These are phyloP conservation scores for Psittacula derbiana DNA, from an alignment of 2,797 vertebrate genomes.

Conservation along the genomic window DNA sequence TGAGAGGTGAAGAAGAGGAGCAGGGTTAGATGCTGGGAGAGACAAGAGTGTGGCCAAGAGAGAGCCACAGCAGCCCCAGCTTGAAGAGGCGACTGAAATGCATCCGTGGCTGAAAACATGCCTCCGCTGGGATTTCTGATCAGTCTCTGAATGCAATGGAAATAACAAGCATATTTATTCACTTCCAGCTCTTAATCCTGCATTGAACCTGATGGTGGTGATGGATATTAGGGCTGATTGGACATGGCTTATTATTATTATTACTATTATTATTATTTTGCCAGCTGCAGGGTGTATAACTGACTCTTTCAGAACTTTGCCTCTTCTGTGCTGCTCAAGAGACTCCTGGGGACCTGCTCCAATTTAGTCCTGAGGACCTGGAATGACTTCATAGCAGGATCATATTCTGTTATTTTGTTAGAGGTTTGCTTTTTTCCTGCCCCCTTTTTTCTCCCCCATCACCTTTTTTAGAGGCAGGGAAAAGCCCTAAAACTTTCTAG, in stretches of 20 bases:
- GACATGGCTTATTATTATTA: constrained; percentile 54
- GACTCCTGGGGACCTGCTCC: constrained; percentile 6
- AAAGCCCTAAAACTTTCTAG: background rate
- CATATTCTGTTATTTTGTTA: background rate
- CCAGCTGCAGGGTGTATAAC: background rate
- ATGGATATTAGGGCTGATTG: constrained; percentile 55
- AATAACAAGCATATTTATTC: background rate
- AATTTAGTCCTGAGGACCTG: background rate
- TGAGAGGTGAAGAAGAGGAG: background rate
- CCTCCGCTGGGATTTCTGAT: background rate
- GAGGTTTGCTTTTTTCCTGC: background rate
- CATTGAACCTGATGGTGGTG: constrained; percentile 6
- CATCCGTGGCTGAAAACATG: background rate
- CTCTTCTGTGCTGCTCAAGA: background rate
- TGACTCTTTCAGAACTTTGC: background rate
- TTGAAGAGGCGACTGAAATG: fast-evolving
- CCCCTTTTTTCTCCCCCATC: fast-evolving
- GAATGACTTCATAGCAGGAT: background rate
- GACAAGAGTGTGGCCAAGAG: background rate
- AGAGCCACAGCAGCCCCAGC: fast-evolving
- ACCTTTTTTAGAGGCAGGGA: background rate
- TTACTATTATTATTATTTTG: constrained; percentile 49
- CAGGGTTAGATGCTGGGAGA: fast-evolving
- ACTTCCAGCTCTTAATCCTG: background rate
- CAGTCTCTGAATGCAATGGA: background rate